These are phyloP conservation scores for Podarcis muralis DNA, from an alignment of 2,113 vertebrate genomes.

Conservation along the genomic window DNA sequence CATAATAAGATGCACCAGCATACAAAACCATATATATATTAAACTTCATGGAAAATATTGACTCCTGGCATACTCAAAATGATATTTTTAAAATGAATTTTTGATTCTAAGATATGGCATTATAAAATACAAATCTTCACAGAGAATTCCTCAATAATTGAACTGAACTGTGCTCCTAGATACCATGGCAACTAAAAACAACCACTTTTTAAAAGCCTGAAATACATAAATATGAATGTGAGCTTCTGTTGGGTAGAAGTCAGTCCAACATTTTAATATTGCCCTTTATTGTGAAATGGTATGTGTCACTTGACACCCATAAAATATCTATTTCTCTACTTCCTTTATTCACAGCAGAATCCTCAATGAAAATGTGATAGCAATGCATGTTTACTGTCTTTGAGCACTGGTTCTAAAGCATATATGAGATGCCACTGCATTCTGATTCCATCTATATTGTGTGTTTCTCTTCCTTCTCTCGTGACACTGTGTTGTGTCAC, in stretches of 20 bases:
- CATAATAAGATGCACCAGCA: background rate
- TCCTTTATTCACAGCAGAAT: constrained; percentile 14
- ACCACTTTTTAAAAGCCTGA: constrained; percentile 5
- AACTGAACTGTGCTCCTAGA: constrained; percentile 19
- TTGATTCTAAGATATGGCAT: constrained; percentile 18
- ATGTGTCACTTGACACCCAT: constrained; percentile 13
- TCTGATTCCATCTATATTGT: background rate
- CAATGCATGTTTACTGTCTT: background rate
- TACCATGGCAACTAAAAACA: constrained; percentile 26
- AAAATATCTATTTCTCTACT: background rate
- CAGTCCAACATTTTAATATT: constrained; percentile 35
- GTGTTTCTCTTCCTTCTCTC: background rate
- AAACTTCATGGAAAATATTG: background rate
- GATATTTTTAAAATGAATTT: background rate
- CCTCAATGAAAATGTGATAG: background rate
- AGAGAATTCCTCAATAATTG: constrained; percentile 38
- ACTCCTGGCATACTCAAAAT: constrained; percentile 9
- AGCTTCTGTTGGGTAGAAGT: constrained; percentile 33
- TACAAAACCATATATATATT: background rate
- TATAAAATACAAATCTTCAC: constrained; percentile 25
- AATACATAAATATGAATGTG: background rate
- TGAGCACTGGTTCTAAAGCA: too few species aligned
- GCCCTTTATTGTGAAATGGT: constrained; percentile 8
- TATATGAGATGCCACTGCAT: background rate
- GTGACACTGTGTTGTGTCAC: too few species aligned